These are phyloP conservation scores for Salarias fasciatus DNA, from an alignment of 2,797 vertebrate genomes.

Conservation along the genomic window DNA sequence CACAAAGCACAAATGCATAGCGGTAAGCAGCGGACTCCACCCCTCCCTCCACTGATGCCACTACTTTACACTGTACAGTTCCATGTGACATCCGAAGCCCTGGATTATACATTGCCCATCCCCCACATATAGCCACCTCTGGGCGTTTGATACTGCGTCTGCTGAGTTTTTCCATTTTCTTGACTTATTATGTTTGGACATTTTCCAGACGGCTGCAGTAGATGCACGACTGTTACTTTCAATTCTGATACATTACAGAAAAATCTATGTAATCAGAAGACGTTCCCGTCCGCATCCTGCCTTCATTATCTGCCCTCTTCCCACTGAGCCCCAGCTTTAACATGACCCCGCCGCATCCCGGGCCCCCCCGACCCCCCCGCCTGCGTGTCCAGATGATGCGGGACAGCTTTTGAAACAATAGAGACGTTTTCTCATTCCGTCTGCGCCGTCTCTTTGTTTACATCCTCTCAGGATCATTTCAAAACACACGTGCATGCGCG, in stretches of 20 bases:
- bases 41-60: slow-evolving; percentile 19
- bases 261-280: not conserved
- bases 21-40: too few relatives aligned
- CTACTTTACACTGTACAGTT: slow-evolving; percentile 1
- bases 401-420: slow-evolving; percentile 59
- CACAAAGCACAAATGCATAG: slow-evolving; percentile 30
- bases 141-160: not conserved
- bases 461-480: slow-evolving; percentile 17
- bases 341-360: slow-evolving; percentile 42
- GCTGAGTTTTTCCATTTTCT: not conserved
- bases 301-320: slow-evolving; percentile 36
- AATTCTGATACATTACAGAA: not conserved
- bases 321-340: too few relatives aligned
- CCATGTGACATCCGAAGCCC: not conserved
- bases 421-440: slow-evolving; percentile 10
- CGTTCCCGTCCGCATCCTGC: not conserved
- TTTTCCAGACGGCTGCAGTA: not conserved
- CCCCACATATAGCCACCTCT: not conserved
- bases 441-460: slow-evolving; percentile 36
- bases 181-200: too few relatives aligned
- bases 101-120: not conserved
- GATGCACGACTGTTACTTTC: not conserved
- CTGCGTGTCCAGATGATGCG: slow-evolving; percentile 43
- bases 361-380: slow-evolving; percentile 21
- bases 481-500: not conserved